Evolutionary conservation across 2,113 vertebrate species (phyloP).

Genomic region (Centropus unirufus): DNA sequence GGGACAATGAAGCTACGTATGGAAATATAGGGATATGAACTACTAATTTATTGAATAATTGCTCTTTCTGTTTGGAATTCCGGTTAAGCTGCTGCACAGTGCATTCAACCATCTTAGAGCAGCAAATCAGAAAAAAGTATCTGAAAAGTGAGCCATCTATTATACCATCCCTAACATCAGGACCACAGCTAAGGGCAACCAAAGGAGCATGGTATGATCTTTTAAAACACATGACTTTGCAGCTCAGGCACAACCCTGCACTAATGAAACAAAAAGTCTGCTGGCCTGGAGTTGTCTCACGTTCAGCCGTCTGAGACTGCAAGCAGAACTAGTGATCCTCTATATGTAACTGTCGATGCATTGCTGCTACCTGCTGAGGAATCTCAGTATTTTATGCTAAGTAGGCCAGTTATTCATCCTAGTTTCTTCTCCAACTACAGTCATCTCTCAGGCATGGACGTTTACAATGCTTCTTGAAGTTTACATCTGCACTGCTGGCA

Average conservation of each 20-base stretch:
- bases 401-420: background rate
- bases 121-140: background rate
- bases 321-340: background rate
- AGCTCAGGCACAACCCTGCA: background rate
- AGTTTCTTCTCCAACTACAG: background rate
- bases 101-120: background rate
- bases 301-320: background rate
- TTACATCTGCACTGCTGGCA: background rate
- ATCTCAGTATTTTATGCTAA: background rate
- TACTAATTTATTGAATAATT: background rate
- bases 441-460: background rate
- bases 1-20: background rate
- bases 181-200: background rate
- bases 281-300: background rate
- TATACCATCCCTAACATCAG: background rate
- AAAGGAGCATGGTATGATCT: background rate
- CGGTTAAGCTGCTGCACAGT: background rate
- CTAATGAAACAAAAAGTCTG: background rate
- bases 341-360: background rate
- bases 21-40: background rate
- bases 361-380: background rate
- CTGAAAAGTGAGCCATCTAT: background rate
- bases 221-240: background rate
- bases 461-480: background rate
- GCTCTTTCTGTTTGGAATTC: background rate